phyloP scores from a whole-genome alignment of 2,888 invertebrate genomes.

The Lepidochitona cinerea region DNA sequence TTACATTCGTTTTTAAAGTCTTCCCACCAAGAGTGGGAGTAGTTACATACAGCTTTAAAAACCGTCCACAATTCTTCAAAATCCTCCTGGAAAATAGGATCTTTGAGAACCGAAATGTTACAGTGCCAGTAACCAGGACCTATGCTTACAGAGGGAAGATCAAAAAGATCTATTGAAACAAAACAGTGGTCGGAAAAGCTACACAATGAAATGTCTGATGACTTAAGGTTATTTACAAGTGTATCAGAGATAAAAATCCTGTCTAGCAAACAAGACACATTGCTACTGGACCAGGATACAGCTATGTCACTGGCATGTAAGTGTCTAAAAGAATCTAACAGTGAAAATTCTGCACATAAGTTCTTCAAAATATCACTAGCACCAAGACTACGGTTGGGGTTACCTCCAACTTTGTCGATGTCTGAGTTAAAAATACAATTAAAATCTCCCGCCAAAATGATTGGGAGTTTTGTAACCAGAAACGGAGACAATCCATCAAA shows the following conservation, averaged over 20 bases:
- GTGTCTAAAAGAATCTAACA: neutral
- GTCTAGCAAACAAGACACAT: neutral
- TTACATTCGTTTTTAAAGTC: neutral
- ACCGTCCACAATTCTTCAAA: neutral
- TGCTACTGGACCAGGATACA: neutral
- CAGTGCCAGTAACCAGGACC: neutral
- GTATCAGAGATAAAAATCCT: neutral
- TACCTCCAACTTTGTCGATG: neutral
- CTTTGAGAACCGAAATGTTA: neutral
- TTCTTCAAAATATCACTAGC: neutral
- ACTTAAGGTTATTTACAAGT: neutral
- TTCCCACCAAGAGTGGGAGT: neutral
- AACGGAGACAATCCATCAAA: neutral
- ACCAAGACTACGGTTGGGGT: neutral
- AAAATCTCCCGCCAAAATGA: neutral
- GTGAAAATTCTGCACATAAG: neutral
- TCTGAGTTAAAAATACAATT: neutral
- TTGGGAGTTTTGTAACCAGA: neutral
- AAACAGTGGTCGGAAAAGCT: neutral
- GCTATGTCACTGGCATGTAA: neutral
- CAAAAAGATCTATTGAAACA: neutral
- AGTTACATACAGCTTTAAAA: neutral
- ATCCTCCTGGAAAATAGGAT: neutral
- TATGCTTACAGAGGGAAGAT: neutral
- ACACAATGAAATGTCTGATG: neutral